Percentiles rank a stretch among this genome's conserved stretches.
These are phyloP conservation scores for Danio jaintianensis DNA, from an alignment of 2,797 vertebrate genomes.

Conservation along the genomic window DNA sequence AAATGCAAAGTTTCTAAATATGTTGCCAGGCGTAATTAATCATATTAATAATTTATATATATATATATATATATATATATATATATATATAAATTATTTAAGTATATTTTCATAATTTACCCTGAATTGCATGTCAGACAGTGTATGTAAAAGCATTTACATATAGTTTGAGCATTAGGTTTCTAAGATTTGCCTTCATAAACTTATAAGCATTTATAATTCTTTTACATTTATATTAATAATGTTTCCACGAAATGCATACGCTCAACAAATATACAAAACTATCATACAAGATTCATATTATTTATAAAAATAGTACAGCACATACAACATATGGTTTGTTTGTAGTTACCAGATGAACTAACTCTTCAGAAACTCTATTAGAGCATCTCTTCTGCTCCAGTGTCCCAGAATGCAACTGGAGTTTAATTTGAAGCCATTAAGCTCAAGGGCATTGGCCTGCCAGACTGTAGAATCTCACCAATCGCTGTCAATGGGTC, in stretches of 20 bases:
- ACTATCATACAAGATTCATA: no score
- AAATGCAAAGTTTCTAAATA: background rate
- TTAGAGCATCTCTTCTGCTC: background rate
- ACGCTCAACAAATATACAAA: no score
- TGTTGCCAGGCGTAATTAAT: background rate
- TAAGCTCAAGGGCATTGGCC: conserved; percentile 47
- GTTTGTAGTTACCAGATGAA: no score
- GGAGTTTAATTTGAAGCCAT: conserved; percentile 56
- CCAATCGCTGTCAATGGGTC: conserved; percentile 68
- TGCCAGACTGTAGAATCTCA: conserved; percentile 26
- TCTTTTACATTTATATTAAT: no score
- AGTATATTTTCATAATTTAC: background rate
- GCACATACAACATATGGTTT: no score
- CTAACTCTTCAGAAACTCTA: no score
- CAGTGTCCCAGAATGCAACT: conserved; percentile 39
- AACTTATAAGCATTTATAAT: no score
- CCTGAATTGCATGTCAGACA: background rate
- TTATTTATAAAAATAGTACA: no score
- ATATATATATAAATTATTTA: no score
- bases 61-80: background rate
- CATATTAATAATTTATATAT: background rate
- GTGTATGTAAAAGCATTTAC: background rate
- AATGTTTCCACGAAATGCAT: no score
- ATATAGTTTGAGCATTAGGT: background rate
- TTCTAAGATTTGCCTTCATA: no score